phyloP scores from a whole-genome alignment of 2,113 vertebrate species.

The Hippocampus mohnikei region DNA sequence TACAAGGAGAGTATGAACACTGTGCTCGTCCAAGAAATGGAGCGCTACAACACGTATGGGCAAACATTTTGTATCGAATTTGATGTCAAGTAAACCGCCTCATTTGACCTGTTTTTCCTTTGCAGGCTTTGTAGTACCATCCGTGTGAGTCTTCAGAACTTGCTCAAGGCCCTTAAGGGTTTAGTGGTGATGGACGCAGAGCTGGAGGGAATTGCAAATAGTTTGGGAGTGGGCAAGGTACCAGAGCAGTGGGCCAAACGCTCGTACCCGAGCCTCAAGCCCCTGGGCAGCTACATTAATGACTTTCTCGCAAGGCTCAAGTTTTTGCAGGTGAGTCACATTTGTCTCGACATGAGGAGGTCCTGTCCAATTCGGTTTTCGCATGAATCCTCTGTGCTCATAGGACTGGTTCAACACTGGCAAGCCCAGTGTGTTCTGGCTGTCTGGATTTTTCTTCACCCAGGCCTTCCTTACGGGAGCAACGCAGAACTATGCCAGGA shows the following conservation, averaged over 20 bases:
- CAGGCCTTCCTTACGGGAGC: slow-evolving; percentile 95
- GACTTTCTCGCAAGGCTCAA: slow-evolving; percentile 84
- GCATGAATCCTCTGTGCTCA: slow-evolving; percentile 7
- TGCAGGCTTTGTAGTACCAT: slow-evolving; percentile 82
- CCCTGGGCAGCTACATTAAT: slow-evolving; percentile 85
- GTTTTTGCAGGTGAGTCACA: slow-evolving; percentile 84
- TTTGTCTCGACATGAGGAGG: neutral
- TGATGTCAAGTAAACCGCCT: neutral
- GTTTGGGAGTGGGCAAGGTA: slow-evolving; percentile 85
- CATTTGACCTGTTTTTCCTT: slow-evolving; percentile 1
- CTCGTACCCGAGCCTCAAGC: slow-evolving; percentile 95
- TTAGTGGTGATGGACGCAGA: slow-evolving; percentile 94
- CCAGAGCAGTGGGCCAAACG: slow-evolving; percentile 88
- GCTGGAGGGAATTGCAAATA: slow-evolving; percentile 82
- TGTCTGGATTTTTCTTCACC: slow-evolving; percentile 96
- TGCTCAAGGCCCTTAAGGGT: slow-evolving; percentile 91
- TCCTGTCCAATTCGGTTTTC: slow-evolving; percentile 1
- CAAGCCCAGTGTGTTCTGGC: slow-evolving; percentile 89
- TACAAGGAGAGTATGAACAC: slow-evolving; percentile 98
- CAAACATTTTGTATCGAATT: neutral
- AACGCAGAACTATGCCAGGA: slow-evolving; percentile 95
- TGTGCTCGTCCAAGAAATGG: slow-evolving; percentile 95
- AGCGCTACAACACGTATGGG: slow-evolving; percentile 90
- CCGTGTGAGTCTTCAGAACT: slow-evolving; percentile 77
- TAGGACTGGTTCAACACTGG: slow-evolving; percentile 82